These are phyloP conservation scores for Lytechinus pictus DNA, from an alignment of 35 echinoderm and acorn worm species.

Conservation along the genomic window DNA sequence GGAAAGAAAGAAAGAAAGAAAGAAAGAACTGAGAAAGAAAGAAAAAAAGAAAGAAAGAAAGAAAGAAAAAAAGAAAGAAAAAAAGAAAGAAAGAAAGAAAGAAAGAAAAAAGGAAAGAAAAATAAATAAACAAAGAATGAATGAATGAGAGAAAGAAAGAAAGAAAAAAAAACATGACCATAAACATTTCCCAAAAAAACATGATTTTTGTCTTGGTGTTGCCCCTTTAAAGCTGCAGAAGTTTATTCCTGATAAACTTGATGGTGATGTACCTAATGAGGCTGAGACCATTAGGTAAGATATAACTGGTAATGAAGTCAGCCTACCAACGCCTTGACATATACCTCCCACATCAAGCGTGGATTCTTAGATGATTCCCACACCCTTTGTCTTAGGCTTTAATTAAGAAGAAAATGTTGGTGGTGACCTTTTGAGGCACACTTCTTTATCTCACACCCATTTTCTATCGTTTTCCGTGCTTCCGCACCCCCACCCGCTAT, in stretches of 20 bases:
- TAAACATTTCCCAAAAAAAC: background rate
- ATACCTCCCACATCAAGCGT: slow-evolving; percentile 9
- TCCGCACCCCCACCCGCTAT: background rate
- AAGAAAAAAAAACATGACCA: no score
- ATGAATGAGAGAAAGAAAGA: no score
- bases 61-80: no score
- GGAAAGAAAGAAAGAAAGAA: no score
- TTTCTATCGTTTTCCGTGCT: background rate
- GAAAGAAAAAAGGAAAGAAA: no score
- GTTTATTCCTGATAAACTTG: background rate
- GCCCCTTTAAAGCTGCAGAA: background rate
- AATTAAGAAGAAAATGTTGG: background rate
- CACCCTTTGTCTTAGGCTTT: background rate
- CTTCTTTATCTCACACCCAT: background rate
- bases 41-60: no score
- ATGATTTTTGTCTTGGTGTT: background rate
- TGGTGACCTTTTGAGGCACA: background rate
- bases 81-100: no score
- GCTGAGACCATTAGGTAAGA: background rate
- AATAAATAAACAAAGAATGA: no score
- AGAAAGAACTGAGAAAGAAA: no score
- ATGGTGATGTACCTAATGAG: background rate
- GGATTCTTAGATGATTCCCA: background rate
- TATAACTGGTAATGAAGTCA: slow-evolving; percentile 3
- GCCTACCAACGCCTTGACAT: background rate